Evolutionary conservation across 2,797 vertebrate species (phyloP), one percentile per base, ranked within the genome.

Genomic region (Anguilla marmorata): DNA sequence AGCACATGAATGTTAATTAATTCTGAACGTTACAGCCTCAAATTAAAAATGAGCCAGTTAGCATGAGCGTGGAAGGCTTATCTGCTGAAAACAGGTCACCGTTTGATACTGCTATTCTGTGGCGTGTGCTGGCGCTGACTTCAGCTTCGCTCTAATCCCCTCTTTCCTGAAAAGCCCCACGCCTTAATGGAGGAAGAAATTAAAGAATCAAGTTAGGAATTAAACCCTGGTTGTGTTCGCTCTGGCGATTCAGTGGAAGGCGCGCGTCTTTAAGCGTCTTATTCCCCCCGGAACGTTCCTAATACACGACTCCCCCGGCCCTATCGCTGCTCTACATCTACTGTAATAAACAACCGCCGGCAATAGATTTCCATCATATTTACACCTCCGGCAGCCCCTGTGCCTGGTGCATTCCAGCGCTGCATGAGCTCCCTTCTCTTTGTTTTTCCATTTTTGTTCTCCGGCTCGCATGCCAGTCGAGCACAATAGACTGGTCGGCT

Each of bases 1-100:
- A 52, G 88, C 86, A 69, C 80, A 83, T 84, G 66, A 88, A 88
- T 79, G 85, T 54, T 90, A 90, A 89, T 90, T 89, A 90, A 90
- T 86, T 89, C 90, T 88, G 88, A 87, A 87, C 79, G 86, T 89
- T 82, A 87, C 80, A 85, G 85, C 45, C 85, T 88, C 79, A 88
- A 88, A 90, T 88, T 86, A 86, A 90, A 45, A 86, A 85, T 85
- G 54, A 85, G 72, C 80, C 82, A 85, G 74, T 88, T 88, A 80
- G 60, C 88, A 33, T 30, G 82, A 86, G 88, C 72, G 88, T 74
- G 74, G 19, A 56, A 41, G 79, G 56, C 88, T 86, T 89, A 89
- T 89, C 88, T 89, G 85, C 52, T 66, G 58, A 48, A 85, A 89
- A 86, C 90, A 90, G 88, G 90, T 90, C 90, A 87, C 27, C 19